Evolutionary conservation across 1,140 invertebrate species (phyloP), one percentile per base, ranked within the genome.

Genomic region (Sycophaga agraensis): DNA sequence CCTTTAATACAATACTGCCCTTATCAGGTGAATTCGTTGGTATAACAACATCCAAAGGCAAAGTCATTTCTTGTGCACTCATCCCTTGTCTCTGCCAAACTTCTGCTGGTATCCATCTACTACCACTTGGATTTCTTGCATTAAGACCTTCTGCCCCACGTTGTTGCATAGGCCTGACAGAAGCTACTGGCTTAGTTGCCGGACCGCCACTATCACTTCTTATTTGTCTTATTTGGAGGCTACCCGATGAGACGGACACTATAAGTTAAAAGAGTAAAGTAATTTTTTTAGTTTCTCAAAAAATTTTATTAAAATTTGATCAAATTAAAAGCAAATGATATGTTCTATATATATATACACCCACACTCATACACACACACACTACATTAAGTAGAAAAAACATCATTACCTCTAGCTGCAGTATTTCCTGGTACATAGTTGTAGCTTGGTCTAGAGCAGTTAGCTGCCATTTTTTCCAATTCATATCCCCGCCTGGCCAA

Each of bases 401-500:
- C 9, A n/a, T 3, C 48, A 66, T 48, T 69, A 79, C 80, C 79
- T 77, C 78, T 68, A 5, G 78, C 77, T 0, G 78, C 78, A 5
- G 78, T 81, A 53, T 81, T 81, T 53, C 79, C 79, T 31, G 79
- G 78, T 35, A 81, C 72, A 49, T 81, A 81, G 59, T 78, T 81
- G 57, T 81, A 81, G 60, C 76, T 80, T 0, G 78, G 79, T 17
- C 74, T 76, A 0, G 79, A 73, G 58, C 72, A 77, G 67, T 87
- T 84, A 28, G 88, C 90, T 1, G 93, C 91, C 77, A 93, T 91
- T 80, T 97, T 97, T 72, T 97, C 94, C 58, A 94, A 82, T 73
- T 98, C 94, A 73, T 98, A 99, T 67, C 93, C 91, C 68, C 94
- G 84, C 72, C 95, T 91, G 0, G 97, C 97, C 43, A 97, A 81